Base-by-base conservation (phyloP, 2,113 vertebrate species). In the Bombycilla garrulus region DNA sequence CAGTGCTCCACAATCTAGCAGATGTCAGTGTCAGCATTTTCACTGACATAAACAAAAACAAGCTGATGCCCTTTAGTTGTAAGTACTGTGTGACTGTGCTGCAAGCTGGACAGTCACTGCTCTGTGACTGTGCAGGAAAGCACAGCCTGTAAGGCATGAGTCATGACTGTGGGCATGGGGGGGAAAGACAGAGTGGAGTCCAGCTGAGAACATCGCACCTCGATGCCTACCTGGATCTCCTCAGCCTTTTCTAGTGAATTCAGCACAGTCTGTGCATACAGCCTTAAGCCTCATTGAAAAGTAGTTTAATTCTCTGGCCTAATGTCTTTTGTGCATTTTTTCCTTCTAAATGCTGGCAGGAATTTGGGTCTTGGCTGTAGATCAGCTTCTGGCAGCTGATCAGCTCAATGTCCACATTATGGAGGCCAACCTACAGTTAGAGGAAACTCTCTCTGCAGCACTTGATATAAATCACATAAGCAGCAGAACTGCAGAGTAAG, bases 361-460 rank as follows among this genome's bases (percentile, higher is more conserved):
- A 58, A 36, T 92, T 89, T 51, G 58, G 50, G 12, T 81, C 79
- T 95, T 95, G 91, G 78, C 93, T 89, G 24, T 83, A 66, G 78
- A 86, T 62, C 56, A 69, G 29, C 36, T 86, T 50, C 47, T 74
- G 92, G 78, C 88, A 67, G 33, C 56, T 67, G 47, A n/a, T 88
- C 88, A 83, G 62, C 74, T 91, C 45, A 42, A 69, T 72, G 67
- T 78, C 73, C 93, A 67, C 40, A 9, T 81, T 82, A 72, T 35
- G 71, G 76, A 94, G 70, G 53, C 53, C 66, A 91, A 12, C 65
- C 50, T 81, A 57, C 91, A 96, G 82, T 86, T 81, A 54, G 48
- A 91, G 81, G 53, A 93, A 96, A 83, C 54, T 87, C 51, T 74
- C 33, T 88, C 50, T 96, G 93, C 88, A 90, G 71, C 71, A 74